phyloP scores from a whole-genome alignment of 2,888 invertebrate genomes.

The Diaphora mendica region DNA sequence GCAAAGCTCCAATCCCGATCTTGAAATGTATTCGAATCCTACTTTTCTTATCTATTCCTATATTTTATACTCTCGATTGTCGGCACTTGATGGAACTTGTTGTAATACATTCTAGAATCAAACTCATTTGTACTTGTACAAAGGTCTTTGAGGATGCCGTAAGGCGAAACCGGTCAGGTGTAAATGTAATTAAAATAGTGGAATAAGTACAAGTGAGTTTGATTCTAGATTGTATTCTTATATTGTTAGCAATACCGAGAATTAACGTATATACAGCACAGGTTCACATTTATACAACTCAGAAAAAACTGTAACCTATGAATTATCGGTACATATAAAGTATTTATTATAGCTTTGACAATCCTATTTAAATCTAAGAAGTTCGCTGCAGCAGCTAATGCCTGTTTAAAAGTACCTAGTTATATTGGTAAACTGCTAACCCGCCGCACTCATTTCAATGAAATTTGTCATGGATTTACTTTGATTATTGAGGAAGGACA shows the following conservation, averaged over 20 bases:
- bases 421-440: background rate
- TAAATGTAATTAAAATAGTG: too few species aligned
- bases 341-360: background rate
- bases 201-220: too few species aligned
- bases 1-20: conserved; percentile 11
- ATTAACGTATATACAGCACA: background rate
- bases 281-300: background rate
- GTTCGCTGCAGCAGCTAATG: background rate
- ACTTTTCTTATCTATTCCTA: conserved; percentile 2
- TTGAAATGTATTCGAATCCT: conserved; percentile 27
- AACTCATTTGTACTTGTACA: too few species aligned
- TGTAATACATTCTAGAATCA: too few species aligned
- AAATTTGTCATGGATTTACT: too few species aligned
- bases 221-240: too few species aligned
- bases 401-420: background rate
- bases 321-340: background rate
- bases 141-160: too few species aligned
- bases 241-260: background rate
- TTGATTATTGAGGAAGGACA: too few species aligned
- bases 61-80: too few species aligned
- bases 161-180: too few species aligned
- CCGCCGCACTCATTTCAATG: too few species aligned
- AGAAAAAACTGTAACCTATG: background rate
- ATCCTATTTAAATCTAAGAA: background rate
- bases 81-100: too few species aligned